Conservation (phyloP, 2,113 vertebrate genomes). For the Candoia aspera region DNA sequence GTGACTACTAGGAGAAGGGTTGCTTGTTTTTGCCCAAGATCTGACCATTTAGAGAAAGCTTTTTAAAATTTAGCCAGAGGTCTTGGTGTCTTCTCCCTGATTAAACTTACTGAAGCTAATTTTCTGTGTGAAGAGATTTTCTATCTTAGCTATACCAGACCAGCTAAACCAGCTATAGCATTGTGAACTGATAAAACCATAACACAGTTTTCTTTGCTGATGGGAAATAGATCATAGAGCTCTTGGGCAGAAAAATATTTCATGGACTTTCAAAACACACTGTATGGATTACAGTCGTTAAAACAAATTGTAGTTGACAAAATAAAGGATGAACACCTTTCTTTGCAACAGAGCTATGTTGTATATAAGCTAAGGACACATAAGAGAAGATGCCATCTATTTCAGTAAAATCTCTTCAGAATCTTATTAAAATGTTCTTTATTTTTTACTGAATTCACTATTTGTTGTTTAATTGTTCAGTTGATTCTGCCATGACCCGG, state of each 20-base stretch:
- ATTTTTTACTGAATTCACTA: neutral
- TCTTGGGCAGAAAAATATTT: neutral
- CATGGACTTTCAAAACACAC: too few species aligned
- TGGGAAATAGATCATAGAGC: neutral
- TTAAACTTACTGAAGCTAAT: neutral
- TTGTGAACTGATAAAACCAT: neutral
- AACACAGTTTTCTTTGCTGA: neutral
- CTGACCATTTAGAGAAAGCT: neutral
- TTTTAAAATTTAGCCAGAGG: neutral
- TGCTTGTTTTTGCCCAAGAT: neutral
- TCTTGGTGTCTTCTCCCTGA: too few species aligned
- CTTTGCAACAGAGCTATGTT: neutral
- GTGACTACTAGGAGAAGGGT: neutral
- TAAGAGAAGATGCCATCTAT: constrained; percentile 2
- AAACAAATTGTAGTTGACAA: neutral
- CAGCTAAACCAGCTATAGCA: neutral
- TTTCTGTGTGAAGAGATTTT: neutral
- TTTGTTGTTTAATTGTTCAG: neutral
- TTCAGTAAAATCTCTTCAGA: neutral
- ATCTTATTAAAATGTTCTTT: neutral
- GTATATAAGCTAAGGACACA: neutral
- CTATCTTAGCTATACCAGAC: neutral
- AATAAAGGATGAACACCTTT: fast-evolving
- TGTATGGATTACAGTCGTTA: neutral
- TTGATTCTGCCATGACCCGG: neutral